Percentiles rank a stretch among this genome's conserved stretches.
Evolutionary conservation across 2,797 vertebrate genomes (phyloP).

Genomic region (Fistularia tabacaria): DNA sequence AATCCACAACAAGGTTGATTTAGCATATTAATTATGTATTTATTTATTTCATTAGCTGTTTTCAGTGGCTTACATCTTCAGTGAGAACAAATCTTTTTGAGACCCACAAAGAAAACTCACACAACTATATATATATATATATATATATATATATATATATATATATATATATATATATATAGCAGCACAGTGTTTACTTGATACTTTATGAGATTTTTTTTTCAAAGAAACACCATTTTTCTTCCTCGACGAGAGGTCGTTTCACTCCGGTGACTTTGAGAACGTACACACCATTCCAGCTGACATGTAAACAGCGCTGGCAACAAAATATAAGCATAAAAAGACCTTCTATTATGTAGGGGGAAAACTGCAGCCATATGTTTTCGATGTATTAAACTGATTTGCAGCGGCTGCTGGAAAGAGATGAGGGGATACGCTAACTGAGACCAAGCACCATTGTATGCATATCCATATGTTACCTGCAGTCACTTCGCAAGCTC

Average conservation of each 20-base stretch:
- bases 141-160: too few relatives aligned
- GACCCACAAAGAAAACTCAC: not conserved
- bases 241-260: conserved; percentile 19
- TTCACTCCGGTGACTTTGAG: conserved; percentile 35
- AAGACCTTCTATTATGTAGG: conserved; percentile 20
- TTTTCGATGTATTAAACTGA: conserved; percentile 36
- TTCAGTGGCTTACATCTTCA: not conserved
- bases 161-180: too few relatives aligned
- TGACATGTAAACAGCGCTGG: conserved; percentile 16
- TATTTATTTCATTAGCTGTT: not conserved
- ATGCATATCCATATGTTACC: conserved; percentile 37
- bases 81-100: not conserved
- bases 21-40: not conserved
- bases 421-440: conserved; percentile 5
- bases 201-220: conserved; percentile 22
- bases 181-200: too few relatives aligned
- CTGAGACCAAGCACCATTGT: not conserved
- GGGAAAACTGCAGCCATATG: conserved; percentile 32
- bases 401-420: conserved; percentile 10
- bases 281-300: conserved; percentile 23
- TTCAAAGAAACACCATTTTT: not conserved
- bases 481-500: conserved; percentile 14
- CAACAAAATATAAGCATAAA: conserved; percentile 25
- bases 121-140: too few relatives aligned
- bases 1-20: too few relatives aligned